Percentiles rank a stretch among this genome's conserved stretches.
Evolutionary conservation across 2,888 invertebrate genomes (phyloP).

Genomic region (Cheilosia variabilis): DNA sequence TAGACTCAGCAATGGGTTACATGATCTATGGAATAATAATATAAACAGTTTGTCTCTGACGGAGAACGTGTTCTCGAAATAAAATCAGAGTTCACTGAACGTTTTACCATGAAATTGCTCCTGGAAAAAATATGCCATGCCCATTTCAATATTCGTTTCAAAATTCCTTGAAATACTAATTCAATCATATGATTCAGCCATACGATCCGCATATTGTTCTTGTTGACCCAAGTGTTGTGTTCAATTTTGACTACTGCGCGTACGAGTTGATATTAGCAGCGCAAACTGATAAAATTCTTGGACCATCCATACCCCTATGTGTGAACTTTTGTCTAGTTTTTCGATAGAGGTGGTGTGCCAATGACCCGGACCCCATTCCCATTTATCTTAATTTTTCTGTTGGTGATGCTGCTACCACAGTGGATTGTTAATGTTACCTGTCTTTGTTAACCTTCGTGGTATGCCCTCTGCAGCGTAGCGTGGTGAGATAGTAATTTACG

Average conservation of each 20-base stretch:
- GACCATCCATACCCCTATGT: conserved; percentile 3
- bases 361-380: conserved; percentile 56
- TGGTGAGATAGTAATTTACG: conserved; percentile 43
- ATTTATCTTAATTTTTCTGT: conserved; percentile 29
- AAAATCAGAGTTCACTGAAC: background rate
- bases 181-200: too few species aligned
- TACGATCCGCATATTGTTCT: background rate
- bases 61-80: background rate
- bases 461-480: conserved; percentile 40
- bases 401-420: conserved; percentile 25
- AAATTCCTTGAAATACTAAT: conserved; percentile 1
- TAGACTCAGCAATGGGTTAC: too few species aligned
- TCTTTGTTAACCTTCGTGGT: conserved; percentile 46
- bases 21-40: too few species aligned
- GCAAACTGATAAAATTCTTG: conserved; percentile 35
- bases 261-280: background rate
- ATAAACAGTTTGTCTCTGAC: background rate
- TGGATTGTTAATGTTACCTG: conserved; percentile 34
- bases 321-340: conserved; percentile 30
- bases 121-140: background rate
- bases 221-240: conserved; percentile 26
- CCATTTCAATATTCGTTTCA: background rate
- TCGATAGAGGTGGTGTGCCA: conserved; percentile 50
- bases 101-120: too few species aligned
- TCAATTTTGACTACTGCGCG: conserved; percentile 28